Evolutionary conservation across 2,888 invertebrate species (phyloP).

Genomic region (Leptopilina myrica): DNA sequence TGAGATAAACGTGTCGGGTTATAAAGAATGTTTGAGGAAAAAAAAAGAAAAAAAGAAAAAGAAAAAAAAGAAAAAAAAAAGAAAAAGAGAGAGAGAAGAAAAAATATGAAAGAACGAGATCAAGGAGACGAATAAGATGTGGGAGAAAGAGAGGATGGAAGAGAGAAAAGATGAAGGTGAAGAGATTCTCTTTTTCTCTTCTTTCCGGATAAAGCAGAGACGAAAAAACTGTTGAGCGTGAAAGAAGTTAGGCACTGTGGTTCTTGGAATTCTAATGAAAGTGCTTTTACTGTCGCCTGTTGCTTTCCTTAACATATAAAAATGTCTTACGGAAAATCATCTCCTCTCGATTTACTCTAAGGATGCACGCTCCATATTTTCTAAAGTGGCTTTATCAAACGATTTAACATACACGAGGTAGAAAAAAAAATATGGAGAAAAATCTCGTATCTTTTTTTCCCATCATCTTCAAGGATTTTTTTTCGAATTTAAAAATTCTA

Average conservation of each 20-base stretch:
- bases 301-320: conserved; percentile 59
- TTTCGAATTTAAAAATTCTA: no score
- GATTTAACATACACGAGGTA: no score
- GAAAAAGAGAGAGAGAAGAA: neutral
- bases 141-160: conserved; percentile 29
- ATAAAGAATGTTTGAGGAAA: conserved; percentile 13
- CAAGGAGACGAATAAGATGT: conserved; percentile 41
- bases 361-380: neutral
- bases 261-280: conserved; percentile 68
- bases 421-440: no score
- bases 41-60: no score
- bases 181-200: no score
- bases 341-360: conserved; percentile 33
- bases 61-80: no score
- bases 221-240: conserved; percentile 43
- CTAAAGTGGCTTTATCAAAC: no score
- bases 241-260: conserved; percentile 48
- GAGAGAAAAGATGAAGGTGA: neutral
- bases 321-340: conserved; percentile 47
- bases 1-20: conserved; percentile 47
- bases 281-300: conserved; percentile 64
- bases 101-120: conserved; percentile 41
- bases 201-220: conserved; percentile 13
- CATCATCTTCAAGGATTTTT: no score
- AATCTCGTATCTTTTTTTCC: no score